Percentiles rank a stretch among this genome's conserved stretches.
Conservation (phyloP, 2,888 invertebrate species). For the Cryptocephalus moraei region DNA sequence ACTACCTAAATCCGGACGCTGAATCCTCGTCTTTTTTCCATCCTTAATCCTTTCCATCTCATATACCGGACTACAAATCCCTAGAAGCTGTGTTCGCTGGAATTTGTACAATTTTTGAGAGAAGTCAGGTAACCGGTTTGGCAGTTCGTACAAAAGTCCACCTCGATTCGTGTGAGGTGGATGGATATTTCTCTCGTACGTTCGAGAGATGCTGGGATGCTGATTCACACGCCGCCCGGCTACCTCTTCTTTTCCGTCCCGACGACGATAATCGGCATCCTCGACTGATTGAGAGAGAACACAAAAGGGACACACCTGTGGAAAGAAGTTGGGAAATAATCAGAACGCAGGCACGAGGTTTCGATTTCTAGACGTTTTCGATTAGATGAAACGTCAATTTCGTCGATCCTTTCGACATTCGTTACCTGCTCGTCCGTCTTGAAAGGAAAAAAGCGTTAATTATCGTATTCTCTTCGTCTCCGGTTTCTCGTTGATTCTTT, state of each 20-base stretch:
- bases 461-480: too few species aligned
- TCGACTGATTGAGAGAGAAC: too few species aligned
- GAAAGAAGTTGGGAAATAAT: too few species aligned
- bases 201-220: neutral
- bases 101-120: slow-evolving; percentile 17
- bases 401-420: too few species aligned
- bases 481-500: too few species aligned
- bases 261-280: neutral
- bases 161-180: slow-evolving; percentile 6
- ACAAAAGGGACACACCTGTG: too few species aligned
- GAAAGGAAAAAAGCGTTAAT: too few species aligned
- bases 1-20: too few species aligned
- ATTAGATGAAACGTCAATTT: too few species aligned
- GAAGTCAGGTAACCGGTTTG: slow-evolving; percentile 16
- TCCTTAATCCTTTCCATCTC: neutral
- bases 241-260: neutral
- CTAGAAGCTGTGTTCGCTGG: slow-evolving; percentile 9
- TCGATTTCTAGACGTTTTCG: too few species aligned
- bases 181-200: neutral
- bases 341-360: too few species aligned
- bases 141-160: slow-evolving; percentile 14
- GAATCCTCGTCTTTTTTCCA: neutral
- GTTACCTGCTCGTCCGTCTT: too few species aligned
- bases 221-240: neutral
- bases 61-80: slow-evolving; percentile 6